Evolutionary conservation across 1,140 invertebrate genomes (phyloP).

Genomic region (Wiebesia pumilae): DNA sequence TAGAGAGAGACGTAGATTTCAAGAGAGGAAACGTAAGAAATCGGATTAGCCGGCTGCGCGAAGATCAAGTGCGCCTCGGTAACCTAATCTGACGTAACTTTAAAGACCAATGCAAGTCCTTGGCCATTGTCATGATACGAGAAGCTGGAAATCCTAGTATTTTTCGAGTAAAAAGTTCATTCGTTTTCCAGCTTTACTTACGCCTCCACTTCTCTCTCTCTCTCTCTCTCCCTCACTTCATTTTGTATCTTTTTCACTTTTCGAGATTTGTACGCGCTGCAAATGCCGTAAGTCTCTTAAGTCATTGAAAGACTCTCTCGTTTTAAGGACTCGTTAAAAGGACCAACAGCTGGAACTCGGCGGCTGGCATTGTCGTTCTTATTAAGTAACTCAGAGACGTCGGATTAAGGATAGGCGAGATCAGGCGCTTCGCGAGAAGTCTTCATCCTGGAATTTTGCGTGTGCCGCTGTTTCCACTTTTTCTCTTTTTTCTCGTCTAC

Average conservation of each 20-base stretch:
- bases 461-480: background rate
- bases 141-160: background rate
- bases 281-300: conserved; percentile 43
- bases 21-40: conserved; percentile 5
- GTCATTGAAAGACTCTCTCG: conserved; percentile 35
- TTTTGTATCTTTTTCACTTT: background rate
- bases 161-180: conserved; percentile 24
- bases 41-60: conserved; percentile 45
- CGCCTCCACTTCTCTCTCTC: background rate
- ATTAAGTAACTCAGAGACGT: conserved; percentile 48
- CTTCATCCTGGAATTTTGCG: conserved; percentile 28
- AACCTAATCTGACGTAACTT: conserved; percentile 50
- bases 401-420: conserved; percentile 26
- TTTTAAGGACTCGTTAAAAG: conserved; percentile 44
- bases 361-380: conserved; percentile 40
- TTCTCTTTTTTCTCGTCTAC: background rate
- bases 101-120: conserved; percentile 6
- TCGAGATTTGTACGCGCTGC: background rate
- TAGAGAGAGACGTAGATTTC: background rate
- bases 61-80: conserved; percentile 34
- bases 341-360: conserved; percentile 43
- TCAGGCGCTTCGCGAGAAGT: background rate
- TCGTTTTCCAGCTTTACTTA: background rate
- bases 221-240: background rate
- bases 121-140: conserved; percentile 8